phyloP scores from a whole-genome alignment of 2,888 invertebrate genomes.

The Stenchaetothrips biformis region DNA sequence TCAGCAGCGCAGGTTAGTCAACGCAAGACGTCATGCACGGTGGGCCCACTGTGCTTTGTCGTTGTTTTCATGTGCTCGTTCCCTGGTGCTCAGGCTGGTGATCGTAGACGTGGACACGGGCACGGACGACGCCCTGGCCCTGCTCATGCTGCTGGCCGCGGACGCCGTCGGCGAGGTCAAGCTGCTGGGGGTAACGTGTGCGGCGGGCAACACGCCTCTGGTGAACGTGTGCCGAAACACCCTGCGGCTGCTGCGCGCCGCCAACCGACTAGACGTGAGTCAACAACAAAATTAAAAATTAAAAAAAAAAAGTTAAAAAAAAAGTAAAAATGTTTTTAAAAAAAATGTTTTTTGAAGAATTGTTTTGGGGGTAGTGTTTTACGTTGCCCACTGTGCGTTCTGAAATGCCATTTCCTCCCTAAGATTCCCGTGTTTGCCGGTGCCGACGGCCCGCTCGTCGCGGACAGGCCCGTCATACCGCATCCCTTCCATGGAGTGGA shows the following conservation, averaged over 20 bases:
- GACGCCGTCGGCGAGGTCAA: slow-evolving; percentile 49
- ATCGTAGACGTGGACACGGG: slow-evolving; percentile 62
- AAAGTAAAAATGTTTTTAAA: too few species aligned
- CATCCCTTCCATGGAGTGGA: neutral
- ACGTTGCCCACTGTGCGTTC: too few species aligned
- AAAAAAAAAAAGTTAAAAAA: too few species aligned
- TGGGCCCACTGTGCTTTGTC: too few species aligned
- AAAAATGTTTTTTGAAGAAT: too few species aligned
- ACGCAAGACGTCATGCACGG: too few species aligned
- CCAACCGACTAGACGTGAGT: slow-evolving; percentile 59
- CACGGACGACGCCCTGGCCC: slow-evolving; percentile 60
- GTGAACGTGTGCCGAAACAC: slow-evolving; percentile 66
- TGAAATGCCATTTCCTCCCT: too few species aligned
- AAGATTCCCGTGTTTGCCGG: slow-evolving; percentile 37
- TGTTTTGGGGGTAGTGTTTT: too few species aligned
- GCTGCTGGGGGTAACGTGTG: slow-evolving; percentile 67
- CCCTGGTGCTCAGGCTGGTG: slow-evolving; percentile 40
- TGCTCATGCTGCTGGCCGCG: slow-evolving; percentile 54
- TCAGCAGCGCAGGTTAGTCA: too few species aligned
- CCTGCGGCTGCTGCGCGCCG: slow-evolving; percentile 58
- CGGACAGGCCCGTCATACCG: neutral
- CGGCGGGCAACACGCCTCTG: slow-evolving; percentile 66
- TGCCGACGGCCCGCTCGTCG: slow-evolving; percentile 29
- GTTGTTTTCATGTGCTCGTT: too few species aligned
- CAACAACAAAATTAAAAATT: too few species aligned